Evolutionary conservation across 2,888 invertebrate species (phyloP).

Genomic region (Hypolimnas misippus): DNA sequence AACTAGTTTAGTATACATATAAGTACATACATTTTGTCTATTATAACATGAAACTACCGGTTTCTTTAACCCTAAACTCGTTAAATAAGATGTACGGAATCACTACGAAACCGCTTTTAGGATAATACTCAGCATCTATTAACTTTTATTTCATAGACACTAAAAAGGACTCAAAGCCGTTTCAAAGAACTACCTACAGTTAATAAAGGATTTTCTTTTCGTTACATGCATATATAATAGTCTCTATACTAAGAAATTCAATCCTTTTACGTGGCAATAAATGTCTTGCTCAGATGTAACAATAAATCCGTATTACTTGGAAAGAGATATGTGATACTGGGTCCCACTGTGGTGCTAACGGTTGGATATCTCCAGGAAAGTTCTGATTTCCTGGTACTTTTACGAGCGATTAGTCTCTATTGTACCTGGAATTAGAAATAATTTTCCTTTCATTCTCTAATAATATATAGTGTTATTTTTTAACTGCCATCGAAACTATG

Average conservation of each 20-base stretch:
- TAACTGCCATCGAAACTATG: too few species aligned
- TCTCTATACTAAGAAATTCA: slow-evolving; percentile 25
- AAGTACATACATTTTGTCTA: too few species aligned
- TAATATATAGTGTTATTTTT: too few species aligned
- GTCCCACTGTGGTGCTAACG: slow-evolving; percentile 14
- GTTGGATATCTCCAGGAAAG: slow-evolving; percentile 11
- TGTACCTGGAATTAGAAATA: background rate
- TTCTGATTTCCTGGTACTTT: slow-evolving; percentile 17
- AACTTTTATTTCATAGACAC: too few species aligned
- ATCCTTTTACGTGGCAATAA: slow-evolving; percentile 34
- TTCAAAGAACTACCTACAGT: background rate
- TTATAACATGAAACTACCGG: too few species aligned
- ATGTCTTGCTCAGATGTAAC: slow-evolving; percentile 32
- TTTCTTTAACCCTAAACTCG: too few species aligned
- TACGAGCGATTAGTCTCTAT: slow-evolving; percentile 16
- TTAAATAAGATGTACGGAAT: too few species aligned
- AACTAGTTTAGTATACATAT: too few species aligned
- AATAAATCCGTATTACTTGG: slow-evolving; percentile 36
- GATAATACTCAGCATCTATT: too few species aligned
- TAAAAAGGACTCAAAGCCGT: too few species aligned
- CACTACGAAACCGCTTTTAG: too few species aligned
- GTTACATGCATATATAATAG: slow-evolving; percentile 2
- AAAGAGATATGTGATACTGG: slow-evolving; percentile 29
- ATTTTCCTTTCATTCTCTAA: background rate
- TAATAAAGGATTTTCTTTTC: background rate